phyloP scores from a whole-genome alignment of 1,140 invertebrate genomes.

The Aphaenogaster rudis region DNA sequence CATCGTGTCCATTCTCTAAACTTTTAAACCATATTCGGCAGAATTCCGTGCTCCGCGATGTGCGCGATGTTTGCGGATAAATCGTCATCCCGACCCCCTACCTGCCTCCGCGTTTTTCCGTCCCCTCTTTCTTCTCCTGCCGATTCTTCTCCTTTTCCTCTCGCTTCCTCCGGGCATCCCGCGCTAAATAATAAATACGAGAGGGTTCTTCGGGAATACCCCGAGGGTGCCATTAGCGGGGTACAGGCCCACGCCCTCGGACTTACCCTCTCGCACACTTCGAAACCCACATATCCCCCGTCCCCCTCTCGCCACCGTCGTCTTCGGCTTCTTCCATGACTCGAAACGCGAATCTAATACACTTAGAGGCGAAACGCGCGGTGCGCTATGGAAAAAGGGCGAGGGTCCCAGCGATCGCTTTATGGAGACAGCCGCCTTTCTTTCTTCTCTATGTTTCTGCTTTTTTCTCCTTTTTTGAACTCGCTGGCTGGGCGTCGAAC shows the following conservation, averaged over 20 bases:
- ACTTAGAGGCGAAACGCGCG: conserved; percentile 79
- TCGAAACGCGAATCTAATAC: conserved; percentile 81
- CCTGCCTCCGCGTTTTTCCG: conserved; percentile 58
- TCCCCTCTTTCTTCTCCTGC: conserved; percentile 64
- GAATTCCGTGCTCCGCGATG: conserved; percentile 72
- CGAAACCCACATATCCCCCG: conserved; percentile 66
- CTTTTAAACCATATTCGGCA: conserved; percentile 68
- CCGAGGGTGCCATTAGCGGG: conserved; percentile 87
- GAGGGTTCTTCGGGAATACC: conserved; percentile 84
- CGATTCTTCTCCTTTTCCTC: conserved; percentile 64
- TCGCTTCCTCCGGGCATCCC: conserved; percentile 71
- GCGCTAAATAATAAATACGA: conserved; percentile 87
- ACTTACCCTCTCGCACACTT: conserved; percentile 75
- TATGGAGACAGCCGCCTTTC: conserved; percentile 69
- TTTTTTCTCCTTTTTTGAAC: conserved; percentile 60
- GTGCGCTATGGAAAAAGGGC: conserved; percentile 74
- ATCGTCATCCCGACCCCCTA: conserved; percentile 74
- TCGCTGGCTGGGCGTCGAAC: conserved; percentile 60
- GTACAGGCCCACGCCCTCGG: conserved; percentile 78
- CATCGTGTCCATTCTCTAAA: conserved; percentile 64
- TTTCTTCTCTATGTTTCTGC: conserved; percentile 54
- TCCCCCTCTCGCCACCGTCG: conserved; percentile 54
- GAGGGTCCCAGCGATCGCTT: conserved; percentile 72
- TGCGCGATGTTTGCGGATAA: conserved; percentile 83
- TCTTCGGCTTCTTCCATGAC: conserved; percentile 75